A percentile compares a stretch with the other conserved stretches of the same genome.
Evolutionary conservation across 1,140 invertebrate genomes (phyloP).

Genomic region (Aphaenogaster ashmeadi): DNA sequence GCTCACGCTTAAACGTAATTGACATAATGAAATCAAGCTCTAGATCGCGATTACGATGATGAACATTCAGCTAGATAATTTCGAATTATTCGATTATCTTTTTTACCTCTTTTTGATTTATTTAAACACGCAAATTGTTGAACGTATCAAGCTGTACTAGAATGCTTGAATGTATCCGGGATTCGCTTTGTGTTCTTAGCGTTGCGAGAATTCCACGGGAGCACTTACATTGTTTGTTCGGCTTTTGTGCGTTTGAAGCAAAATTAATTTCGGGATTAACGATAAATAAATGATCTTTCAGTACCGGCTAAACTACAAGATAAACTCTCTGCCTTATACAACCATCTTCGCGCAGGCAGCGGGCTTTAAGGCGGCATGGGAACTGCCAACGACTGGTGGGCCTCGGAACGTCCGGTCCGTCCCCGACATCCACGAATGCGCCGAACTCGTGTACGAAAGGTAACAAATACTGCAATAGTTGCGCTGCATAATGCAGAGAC

Average conservation of each 20-base stretch:
- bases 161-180: not conserved
- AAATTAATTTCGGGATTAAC: not conserved
- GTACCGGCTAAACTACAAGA: constrained; percentile 85
- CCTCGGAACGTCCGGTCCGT: constrained; percentile 72
- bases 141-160: not conserved
- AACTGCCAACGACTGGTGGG: constrained; percentile 78
- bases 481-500: constrained; percentile 75
- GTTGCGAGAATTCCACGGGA: not conserved
- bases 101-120: not conserved
- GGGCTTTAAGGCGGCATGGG: constrained; percentile 84
- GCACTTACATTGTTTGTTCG: not conserved
- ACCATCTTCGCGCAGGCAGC: constrained; percentile 83
- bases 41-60: not conserved
- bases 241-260: not conserved
- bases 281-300: constrained; percentile 71
- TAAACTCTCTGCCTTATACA: constrained; percentile 76
- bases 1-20: not conserved
- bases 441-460: constrained; percentile 83
- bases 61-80: not conserved
- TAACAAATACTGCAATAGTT: constrained; percentile 83
- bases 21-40: not conserved
- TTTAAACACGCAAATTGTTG: not conserved
- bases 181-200: not conserved
- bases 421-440: constrained; percentile 78
- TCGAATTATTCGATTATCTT: not conserved